Evolutionary conservation across 2,797 vertebrate genomes (phyloP).

Genomic region (Odontamblyopus lacepedii): DNA sequence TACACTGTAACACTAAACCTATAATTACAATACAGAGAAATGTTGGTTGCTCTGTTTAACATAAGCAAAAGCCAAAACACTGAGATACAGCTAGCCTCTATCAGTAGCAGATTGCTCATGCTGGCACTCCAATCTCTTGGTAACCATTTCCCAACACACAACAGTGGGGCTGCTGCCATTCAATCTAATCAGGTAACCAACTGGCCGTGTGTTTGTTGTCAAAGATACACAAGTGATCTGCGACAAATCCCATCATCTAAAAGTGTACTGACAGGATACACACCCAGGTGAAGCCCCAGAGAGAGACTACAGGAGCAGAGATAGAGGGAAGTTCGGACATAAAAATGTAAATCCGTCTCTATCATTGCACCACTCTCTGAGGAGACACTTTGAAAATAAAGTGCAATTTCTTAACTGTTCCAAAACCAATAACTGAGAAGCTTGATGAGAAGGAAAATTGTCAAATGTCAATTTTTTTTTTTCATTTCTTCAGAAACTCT

Average conservation of each 20-base stretch:
- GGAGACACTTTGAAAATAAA: constrained; percentile 19
- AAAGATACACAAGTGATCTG: constrained; percentile 7
- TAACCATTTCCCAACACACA: constrained; percentile 34
- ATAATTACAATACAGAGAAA: constrained; percentile 58
- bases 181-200: constrained; percentile 29
- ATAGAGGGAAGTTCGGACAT: constrained; percentile 22
- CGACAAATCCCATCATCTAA: constrained; percentile 26
- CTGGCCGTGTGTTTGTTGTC: constrained; percentile 23
- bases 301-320: constrained; percentile 22
- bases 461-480: constrained; percentile 18
- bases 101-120: constrained; percentile 6
- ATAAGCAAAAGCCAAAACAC: constrained; percentile 13
- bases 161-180: constrained; percentile 35
- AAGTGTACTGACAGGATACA: constrained; percentile 46
- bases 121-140: constrained; percentile 16
- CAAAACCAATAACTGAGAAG: constrained; percentile 6
- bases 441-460: not conserved
- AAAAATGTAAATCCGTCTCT: constrained; percentile 34
- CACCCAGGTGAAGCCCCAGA: constrained; percentile 18
- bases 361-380: constrained; percentile 37
- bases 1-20: constrained; percentile 54
- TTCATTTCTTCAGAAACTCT: constrained; percentile 10
- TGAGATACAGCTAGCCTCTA: constrained; percentile 23
- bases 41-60: constrained; percentile 41
- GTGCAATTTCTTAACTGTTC: constrained; percentile 11